Evolutionary conservation across 2,113 vertebrate species (phyloP), one percentile per base, ranked within the genome.

Genomic region (Xiphorhynchus elegans): DNA sequence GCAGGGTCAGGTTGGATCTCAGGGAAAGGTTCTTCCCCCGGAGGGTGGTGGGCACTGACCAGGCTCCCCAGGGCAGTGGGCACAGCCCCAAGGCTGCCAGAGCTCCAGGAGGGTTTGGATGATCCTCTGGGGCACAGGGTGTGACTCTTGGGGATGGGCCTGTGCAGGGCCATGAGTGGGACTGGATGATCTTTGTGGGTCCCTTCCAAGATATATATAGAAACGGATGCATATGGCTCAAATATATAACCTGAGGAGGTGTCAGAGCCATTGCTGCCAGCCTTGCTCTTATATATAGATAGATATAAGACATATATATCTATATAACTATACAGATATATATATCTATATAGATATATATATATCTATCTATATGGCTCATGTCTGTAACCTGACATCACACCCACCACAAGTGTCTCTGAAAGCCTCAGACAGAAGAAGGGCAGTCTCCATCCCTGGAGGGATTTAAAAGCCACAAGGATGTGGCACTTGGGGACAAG

Each of bases 401-500:
- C 8, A 31, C 39, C 49, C 5, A 0, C 0, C 5, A 0, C 0
- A 1, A 69, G 62, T 0, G 5, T 11, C 67, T 10, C 73, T 19
- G 23, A 69, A 49, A 64, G 58, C 67, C n/a, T 26, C 66, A 56
- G 33, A 5, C 28, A 12, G 24, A 3, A 17, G 62, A 2, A 62
- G 11, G 28, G 17, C 25, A 40, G 17, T 29, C 60, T 6, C 63
- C 55, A 23, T 2, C 40, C 55, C 63, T 26, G 55, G 40, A 62
- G 46, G 73, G 53, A 19, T 40, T 1, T 39, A 16, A 28, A 49
- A 23, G 26, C 39, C 73, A 19, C 25, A 19, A 6, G 60, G 24
- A 8, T 21, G 78, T 69, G 70, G 40, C 79, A 76, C 24, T 1
- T 35, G 55, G 79, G 70, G 55, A 84, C 55, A 23, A 0, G 2